Evolutionary conservation across 2,113 vertebrate genomes (phyloP).

Genomic region (Ariopsis seemanni): DNA sequence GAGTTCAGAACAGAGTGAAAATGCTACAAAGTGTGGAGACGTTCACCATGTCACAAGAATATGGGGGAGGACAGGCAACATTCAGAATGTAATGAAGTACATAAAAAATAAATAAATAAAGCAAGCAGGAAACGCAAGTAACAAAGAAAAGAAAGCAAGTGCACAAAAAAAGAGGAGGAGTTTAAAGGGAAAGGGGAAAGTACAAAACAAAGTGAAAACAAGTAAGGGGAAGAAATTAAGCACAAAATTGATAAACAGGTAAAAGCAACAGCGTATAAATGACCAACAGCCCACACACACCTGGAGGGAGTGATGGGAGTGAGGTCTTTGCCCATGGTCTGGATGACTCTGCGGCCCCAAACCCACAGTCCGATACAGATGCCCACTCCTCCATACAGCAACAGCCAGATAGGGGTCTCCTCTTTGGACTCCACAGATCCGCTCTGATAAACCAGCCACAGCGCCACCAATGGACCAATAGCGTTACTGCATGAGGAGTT

Average conservation of each 20-base stretch:
- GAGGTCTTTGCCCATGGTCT: slow-evolving; percentile 96
- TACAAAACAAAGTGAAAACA: background rate
- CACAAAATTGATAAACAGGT: background rate
- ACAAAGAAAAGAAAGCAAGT: background rate
- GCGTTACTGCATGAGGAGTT: slow-evolving; percentile 81
- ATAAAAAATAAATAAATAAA: background rate
- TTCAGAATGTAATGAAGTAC: background rate
- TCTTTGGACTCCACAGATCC: slow-evolving; percentile 70
- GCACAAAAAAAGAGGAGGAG: background rate
- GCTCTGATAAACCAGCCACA: slow-evolving; percentile 84
- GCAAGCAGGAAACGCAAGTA: background rate
- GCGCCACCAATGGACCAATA: slow-evolving; percentile 90
- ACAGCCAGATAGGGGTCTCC: slow-evolving; percentile 87
- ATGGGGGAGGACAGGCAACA: background rate
- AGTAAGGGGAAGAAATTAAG: background rate
- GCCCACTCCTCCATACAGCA: slow-evolving; percentile 89
- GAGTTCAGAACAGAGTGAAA: background rate
- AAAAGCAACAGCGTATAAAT: background rate
- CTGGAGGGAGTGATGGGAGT: slow-evolving; percentile 95
- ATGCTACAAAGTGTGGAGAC: background rate
- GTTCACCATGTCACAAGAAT: background rate
- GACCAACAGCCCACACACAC: slow-evolving; percentile 57
- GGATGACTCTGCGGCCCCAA: slow-evolving; percentile 96
- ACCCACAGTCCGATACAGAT: slow-evolving; percentile 97
- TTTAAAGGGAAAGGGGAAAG: background rate